Evolutionary conservation across 64 coral and sea anemone genomes (phyloP), one percentile per base, ranked within the genome.

Genomic region (Montipora capricornis): DNA sequence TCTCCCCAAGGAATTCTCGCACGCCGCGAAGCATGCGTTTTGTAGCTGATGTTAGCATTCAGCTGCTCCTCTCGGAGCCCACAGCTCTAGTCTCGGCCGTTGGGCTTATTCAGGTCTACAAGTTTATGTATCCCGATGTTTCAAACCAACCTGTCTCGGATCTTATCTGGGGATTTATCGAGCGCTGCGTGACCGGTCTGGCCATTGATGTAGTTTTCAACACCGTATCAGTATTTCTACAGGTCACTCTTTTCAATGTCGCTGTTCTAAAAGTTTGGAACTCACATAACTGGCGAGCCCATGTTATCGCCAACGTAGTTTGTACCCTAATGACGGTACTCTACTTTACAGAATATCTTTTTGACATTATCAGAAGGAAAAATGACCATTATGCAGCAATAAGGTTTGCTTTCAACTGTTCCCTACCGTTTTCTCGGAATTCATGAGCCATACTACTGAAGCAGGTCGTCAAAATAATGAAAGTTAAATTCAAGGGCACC

Each of bases 141-240:
- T 3, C 29, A 0, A 83, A 8, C 49, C 29, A 22, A 15, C 67
- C 74, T 44, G 60, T 86, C 17, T 8, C 5, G 15, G 4, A 6
- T 59, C 68, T 86, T 37, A 13, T 92, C 53, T 29, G 47, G 51
- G 73, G 12, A 74, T 92, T 92, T 85, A 17, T 92, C 16, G 20
- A 8, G 8, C 90, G 90, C 12, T 80, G 69, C 13, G 68, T 52
- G 17, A 75, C 81, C 26, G 90, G 90, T 10, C 52, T 92, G 24
- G 46, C 73, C 6, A 92, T 92, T 60, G 90, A 92, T 75, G 47
- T 92, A 8, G 24, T 84, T 62, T 83, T 92, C 4, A 92, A 92
- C 71, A 82, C 78, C 0, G 9, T 91, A 13, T 91, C 90, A 1
- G 48, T 91, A 5, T 83, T 68, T 79, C 68, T 91, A 6, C 90